Evolutionary conservation across 2,113 vertebrate genomes (phyloP), one percentile per base, ranked within the genome.

Genomic region (Murina feae): DNA sequence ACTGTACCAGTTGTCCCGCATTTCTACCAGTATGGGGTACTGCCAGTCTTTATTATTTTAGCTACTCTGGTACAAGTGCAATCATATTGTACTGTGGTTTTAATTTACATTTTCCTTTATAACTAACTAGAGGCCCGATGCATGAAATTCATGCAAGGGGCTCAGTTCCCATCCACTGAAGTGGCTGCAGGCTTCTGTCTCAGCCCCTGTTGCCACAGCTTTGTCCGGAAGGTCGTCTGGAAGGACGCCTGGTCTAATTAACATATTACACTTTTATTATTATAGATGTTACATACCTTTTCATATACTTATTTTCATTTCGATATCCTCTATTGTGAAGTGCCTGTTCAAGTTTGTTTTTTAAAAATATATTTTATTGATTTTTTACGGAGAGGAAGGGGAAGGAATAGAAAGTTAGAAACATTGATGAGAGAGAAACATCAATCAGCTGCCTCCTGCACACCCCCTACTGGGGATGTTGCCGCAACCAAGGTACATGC

Each of bases 81-180:
- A 30, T 53, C 6, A 47, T 66, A n/a, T 44, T 78, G n/a, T 82
- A 84, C 32, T 60, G 72, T 91, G 65, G 13, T 79, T 90, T 93
- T 44, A 42, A 90, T 58, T 74, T 79, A n/a, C 14, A 63, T 74
- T 83, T 90, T 93, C 7, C 20, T 39, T 79, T 16, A 49, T 90
- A 55, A 49, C 25, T 63, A 53, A 83, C 55, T 58, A 58, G 55
- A 58, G 21, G 3, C 55, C 21, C 9, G 9, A 25, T 58, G 21
- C 9, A 58, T 58, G 55, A 58, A 25, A 58, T 25, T 58, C 0
- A 3, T 58, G 55, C 9, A 58, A 58, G 55, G 9, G 23, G 1
- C 55, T 58, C 21, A 58, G 8, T 9, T 21, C 55, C 55, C 55
- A 58, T 21, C 55, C 21, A 25, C 55, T 2, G 9, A 21, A 58